Evolutionary conservation across 2,888 invertebrate genomes (phyloP), one percentile per base, ranked within the genome.

Genomic region (Andrena minutula): DNA sequence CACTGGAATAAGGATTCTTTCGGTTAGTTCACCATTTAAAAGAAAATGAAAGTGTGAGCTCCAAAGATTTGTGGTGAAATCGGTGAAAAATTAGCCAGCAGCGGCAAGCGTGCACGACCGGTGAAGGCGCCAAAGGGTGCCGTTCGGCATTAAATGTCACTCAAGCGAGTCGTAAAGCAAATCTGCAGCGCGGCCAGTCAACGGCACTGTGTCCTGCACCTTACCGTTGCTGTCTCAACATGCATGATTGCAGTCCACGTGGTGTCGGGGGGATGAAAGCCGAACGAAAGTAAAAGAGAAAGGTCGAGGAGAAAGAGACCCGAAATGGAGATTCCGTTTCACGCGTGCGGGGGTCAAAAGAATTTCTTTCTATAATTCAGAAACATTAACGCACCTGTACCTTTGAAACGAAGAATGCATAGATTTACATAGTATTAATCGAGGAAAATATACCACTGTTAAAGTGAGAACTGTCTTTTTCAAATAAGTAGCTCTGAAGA

Each of bases 61-160:
- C 1, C n/a, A 53, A 79, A 70, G 70, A 74, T 76, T 75, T 53
- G 58, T 63, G 79, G 80, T 78, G 68, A 85, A 81, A 89, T 87
- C 71, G 75, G 51, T 63, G 72, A 70, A 63, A 83, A 84, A 88
- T 87, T 88, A 86, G 69, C 60, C 70, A 79, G 81, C 74, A 75
- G 66, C 60, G 58, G 56, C 58, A 83, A 84, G 69, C 80, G 81
- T 82, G 84, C 77, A 77, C 75, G 86, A 87, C 76, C 86, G 89
- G 86, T 85, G 88, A 85, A 86, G 88, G 81, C 83, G 90, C 89
- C 88, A 92, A 93, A 93, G 91, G 91, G 90, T 87, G 89, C 89
- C 91, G 89, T 89, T 78, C 87, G 82, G 87, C 85, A 91, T 90
- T 93, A 93, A 93, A 92, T 89, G 93, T 93, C 92, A 91, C 91